Evolutionary conservation across 2,797 vertebrate genomes (phyloP).

Genomic region (Sebastes baramenuke): DNA sequence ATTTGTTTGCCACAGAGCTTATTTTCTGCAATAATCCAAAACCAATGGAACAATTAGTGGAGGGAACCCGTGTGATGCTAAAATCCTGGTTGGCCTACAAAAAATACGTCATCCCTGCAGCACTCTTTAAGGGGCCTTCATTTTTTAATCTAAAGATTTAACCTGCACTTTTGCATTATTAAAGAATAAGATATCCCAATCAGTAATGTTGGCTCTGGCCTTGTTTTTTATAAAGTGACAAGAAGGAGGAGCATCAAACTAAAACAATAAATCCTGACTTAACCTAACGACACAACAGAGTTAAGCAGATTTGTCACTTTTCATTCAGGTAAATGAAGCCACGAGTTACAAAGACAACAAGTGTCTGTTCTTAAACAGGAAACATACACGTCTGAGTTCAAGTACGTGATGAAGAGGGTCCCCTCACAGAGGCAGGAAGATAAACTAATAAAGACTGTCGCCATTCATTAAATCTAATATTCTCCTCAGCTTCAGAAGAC

Average conservation of each 20-base stretch:
- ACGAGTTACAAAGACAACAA: background rate
- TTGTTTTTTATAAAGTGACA: background rate
- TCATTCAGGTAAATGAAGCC: conserved; percentile 13
- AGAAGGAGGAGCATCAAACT: background rate
- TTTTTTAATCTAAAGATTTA: background rate
- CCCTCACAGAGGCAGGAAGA: background rate
- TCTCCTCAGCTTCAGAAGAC: conserved; percentile 5
- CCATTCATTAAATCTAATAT: conserved; percentile 34
- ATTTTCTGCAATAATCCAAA: no score
- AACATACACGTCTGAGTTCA: conserved; percentile 9
- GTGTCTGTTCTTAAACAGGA: conserved; percentile 17
- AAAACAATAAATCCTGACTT: conserved; percentile 20
- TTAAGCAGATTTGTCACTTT: conserved; percentile 59
- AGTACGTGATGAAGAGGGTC: conserved; percentile 18
- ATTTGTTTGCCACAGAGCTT: no score
- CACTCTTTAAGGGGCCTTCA: background rate
- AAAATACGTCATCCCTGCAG: background rate
- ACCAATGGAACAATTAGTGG: no score
- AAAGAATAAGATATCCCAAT: background rate
- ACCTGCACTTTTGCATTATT: background rate
- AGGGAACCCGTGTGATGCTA: no score
- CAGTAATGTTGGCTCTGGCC: background rate
- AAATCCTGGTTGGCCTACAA: background rate
- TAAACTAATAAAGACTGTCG: conserved; percentile 35
- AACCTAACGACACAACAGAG: conserved; percentile 2